Evolutionary conservation across 2,888 invertebrate genomes (phyloP).

Genomic region (Notodonta ziczac): DNA sequence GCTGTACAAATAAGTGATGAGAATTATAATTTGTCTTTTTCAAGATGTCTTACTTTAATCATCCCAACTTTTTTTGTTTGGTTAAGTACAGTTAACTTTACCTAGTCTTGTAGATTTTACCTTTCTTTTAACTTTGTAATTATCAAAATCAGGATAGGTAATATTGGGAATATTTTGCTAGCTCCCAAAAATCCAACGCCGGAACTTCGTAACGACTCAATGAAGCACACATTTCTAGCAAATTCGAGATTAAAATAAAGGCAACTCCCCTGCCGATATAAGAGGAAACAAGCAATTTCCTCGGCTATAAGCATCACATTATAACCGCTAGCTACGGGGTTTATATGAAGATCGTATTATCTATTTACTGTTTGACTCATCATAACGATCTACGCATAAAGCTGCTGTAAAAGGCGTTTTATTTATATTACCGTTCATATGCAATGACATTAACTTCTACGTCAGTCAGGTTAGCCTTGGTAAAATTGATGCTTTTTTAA

Average conservation of each 20-base stretch:
- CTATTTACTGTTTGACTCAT: slow-evolving; percentile 3
- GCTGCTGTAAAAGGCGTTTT: not conserved
- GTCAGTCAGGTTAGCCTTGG: too few relatives aligned
- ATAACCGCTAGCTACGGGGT: slow-evolving; percentile 14
- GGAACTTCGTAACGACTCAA: slow-evolving; percentile 17
- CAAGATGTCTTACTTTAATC: not conserved
- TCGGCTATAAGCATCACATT: slow-evolving; percentile 27
- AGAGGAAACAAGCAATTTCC: slow-evolving; percentile 56
- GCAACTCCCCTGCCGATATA: slow-evolving; percentile 42
- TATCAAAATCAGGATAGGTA: too few relatives aligned
- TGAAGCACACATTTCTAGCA: slow-evolving; percentile 34
- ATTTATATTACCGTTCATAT: not conserved
- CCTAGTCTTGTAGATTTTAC: too few relatives aligned
- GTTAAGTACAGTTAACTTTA: not conserved
- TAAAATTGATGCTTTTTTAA: too few relatives aligned
- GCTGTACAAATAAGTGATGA: slow-evolving; percentile 21
- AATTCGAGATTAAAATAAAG: slow-evolving; percentile 49
- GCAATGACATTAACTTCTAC: slow-evolving; percentile 1
- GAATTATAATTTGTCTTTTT: slow-evolving; percentile 19
- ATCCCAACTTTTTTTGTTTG: not conserved
- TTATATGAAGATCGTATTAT: slow-evolving; percentile 6
- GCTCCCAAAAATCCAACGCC: slow-evolving; percentile 1
- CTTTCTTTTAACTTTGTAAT: too few relatives aligned
- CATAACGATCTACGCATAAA: not conserved
- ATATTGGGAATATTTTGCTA: too few relatives aligned